Evolutionary conservation across 2,113 vertebrate species (phyloP), one percentile per base, ranked within the genome.

Genomic region (Paradoxurus hermaphroditus): DNA sequence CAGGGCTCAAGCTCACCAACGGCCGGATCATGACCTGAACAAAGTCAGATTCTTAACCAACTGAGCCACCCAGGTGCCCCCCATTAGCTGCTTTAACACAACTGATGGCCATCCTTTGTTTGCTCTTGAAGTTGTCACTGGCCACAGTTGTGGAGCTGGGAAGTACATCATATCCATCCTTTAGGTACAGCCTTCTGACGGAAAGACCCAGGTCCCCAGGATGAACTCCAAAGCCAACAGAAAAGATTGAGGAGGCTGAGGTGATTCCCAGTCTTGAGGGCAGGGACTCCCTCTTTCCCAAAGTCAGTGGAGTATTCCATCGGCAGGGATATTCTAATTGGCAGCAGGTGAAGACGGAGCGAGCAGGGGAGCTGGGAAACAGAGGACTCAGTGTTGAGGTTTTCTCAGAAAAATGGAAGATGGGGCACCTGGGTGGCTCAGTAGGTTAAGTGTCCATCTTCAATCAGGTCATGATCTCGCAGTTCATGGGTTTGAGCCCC

Each of bases 31-130:
- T 23, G 56, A 59, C 21, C 56, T 59, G 56, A 59, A 59, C 2
- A 18, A 59, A 59, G 7, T 59, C 56, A 59, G 56, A 21, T 9
- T 19, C 56, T 23, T 59, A 59, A 59, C 56, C 56, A 59, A 59
- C 21, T 59, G 56, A 59, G 21, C 21, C 56, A 59, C 21, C 56
- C 56, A 59, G 56, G 21, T 59, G 56, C 21, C 21, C 56, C 56
- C 56, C 56, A 59, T 95, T 67, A 92, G 95, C 86, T 46, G 56
- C 86, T 86, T 4, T 36, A 90, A 91, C 90, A 97, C 97, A 97
- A 97, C 18, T 72, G 82, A 98, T 88, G 62, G 79, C 18, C 6
- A 97, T 96, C 97, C 97, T 97, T 94, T 97, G 27, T 97, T 95
- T 96, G 41, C 25, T 96, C 78, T 88, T 93, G 13, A 97, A 98